These are phyloP conservation scores for Ginglymostoma cirratum DNA, from an alignment of 2,113 vertebrate species.

Conservation along the genomic window DNA sequence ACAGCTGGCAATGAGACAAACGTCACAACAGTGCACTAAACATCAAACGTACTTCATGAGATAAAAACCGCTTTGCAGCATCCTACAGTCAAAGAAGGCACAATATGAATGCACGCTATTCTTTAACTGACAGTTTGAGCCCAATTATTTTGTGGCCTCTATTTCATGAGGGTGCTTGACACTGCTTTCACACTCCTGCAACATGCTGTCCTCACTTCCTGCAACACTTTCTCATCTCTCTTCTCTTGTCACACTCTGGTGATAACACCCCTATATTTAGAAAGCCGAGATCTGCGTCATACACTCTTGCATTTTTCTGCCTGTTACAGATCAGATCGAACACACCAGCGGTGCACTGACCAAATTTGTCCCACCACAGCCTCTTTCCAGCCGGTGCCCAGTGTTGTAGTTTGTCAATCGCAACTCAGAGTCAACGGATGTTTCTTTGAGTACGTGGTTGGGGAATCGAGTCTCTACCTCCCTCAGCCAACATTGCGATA, in stretches of 20 bases:
- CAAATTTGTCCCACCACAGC: background rate
- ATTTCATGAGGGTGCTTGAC: background rate
- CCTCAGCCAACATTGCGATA: no score
- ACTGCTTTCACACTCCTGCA: background rate
- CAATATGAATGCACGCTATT: background rate
- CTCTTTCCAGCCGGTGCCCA: background rate
- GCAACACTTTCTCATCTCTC: background rate
- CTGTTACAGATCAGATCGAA: background rate
- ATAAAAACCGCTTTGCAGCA: background rate
- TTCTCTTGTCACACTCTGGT: background rate
- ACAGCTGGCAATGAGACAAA: background rate
- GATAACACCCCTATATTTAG: background rate
- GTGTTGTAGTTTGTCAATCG: background rate
- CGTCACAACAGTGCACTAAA: background rate
- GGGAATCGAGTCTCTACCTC: no score
- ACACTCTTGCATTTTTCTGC: background rate
- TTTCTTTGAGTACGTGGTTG: background rate
- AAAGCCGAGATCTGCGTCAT: background rate
- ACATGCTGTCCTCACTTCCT: background rate
- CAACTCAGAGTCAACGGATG: background rate
- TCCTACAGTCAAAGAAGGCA: background rate
- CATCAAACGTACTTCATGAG: background rate
- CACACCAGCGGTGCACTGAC: background rate
- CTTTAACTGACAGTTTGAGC: background rate
- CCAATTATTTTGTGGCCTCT: background rate